phyloP scores from a whole-genome alignment of 2,888 invertebrate genomes.

The Globia sparganii region DNA sequence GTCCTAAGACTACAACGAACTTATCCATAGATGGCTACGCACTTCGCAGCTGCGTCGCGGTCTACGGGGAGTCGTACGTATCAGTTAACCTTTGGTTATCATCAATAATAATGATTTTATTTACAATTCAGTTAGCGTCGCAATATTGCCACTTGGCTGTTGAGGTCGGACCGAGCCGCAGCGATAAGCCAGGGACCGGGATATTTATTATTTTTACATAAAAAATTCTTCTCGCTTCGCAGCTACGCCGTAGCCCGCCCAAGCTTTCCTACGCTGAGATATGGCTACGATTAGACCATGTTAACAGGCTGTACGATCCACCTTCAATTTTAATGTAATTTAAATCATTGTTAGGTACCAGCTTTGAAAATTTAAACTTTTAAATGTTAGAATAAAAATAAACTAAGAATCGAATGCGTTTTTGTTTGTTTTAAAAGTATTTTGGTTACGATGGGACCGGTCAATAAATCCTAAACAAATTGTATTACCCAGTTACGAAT shows the following conservation, averaged over 20 bases:
- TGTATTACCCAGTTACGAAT: conserved; percentile 40
- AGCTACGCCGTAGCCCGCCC: conserved; percentile 25
- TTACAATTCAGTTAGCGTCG: conserved; percentile 26
- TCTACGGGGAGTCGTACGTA: conserved; percentile 20
- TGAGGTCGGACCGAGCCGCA: conserved; percentile 21
- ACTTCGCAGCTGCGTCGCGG: conserved; percentile 4
- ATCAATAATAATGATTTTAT: conserved; percentile 39
- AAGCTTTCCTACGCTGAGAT: not conserved
- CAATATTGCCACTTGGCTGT: conserved; percentile 1
- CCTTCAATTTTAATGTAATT: conserved; percentile 2
- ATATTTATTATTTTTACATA: conserved; percentile 32
- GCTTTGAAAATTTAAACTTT: not conserved
- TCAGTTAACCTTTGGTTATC: conserved; percentile 25
- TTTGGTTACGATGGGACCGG: conserved; percentile 16
- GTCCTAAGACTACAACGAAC: not conserved
- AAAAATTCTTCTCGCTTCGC: conserved; percentile 8
- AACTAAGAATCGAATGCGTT: not conserved
- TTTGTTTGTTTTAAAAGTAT: conserved; percentile 26
- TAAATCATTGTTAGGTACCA: not conserved
- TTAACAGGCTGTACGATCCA: conserved; percentile 1
- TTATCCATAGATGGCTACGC: not conserved
- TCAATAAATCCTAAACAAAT: conserved; percentile 55
- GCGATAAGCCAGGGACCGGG: conserved; percentile 9
- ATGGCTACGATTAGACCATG: not conserved
- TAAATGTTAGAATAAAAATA: not conserved